These are phyloP conservation scores for Agrotis puta DNA, from an alignment of 2,888 invertebrate species.

Conservation along the genomic window DNA sequence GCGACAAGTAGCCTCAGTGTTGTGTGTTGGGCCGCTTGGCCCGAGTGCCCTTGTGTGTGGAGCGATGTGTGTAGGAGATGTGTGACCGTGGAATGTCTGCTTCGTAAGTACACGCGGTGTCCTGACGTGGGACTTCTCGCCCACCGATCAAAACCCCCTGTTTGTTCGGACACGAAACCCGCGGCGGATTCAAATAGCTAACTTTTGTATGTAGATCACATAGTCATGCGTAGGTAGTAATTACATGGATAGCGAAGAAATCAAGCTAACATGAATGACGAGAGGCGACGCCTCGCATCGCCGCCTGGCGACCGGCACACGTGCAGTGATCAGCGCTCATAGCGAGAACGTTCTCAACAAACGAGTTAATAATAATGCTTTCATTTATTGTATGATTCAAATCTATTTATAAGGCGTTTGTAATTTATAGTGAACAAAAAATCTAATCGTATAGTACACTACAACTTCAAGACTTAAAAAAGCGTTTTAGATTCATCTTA, in stretches of 20 bases:
- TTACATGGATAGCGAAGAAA: constrained; percentile 78
- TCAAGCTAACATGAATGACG: constrained; percentile 83
- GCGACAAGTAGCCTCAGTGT: constrained; percentile 79
- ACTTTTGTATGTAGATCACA: constrained; percentile 72
- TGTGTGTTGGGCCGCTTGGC: constrained; percentile 86
- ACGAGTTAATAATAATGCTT: constrained; percentile 78
- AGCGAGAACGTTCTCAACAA: constrained; percentile 76
- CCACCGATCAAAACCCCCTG: constrained; percentile 69
- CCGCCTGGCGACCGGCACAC: constrained; percentile 83
- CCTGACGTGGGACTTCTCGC: constrained; percentile 76
- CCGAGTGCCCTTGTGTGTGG: constrained; percentile 87
- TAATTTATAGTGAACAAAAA: constrained; percentile 62
- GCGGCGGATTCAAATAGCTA: constrained; percentile 68
- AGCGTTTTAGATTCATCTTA: constrained; percentile 21
- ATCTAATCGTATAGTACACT: constrained; percentile 43
- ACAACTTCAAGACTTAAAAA: constrained; percentile 38
- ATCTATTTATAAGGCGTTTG: constrained; percentile 64
- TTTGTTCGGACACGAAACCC: constrained; percentile 56
- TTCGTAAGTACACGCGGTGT: constrained; percentile 87
- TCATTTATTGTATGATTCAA: constrained; percentile 72
- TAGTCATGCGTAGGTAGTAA: constrained; percentile 75
- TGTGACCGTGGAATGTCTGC: constrained; percentile 88
- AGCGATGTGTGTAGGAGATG: constrained; percentile 87
- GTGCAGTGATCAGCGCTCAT: constrained; percentile 77
- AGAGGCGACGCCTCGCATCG: constrained; percentile 81